phyloP scores from a whole-genome alignment of 2,113 vertebrate species.

The Ia io region DNA sequence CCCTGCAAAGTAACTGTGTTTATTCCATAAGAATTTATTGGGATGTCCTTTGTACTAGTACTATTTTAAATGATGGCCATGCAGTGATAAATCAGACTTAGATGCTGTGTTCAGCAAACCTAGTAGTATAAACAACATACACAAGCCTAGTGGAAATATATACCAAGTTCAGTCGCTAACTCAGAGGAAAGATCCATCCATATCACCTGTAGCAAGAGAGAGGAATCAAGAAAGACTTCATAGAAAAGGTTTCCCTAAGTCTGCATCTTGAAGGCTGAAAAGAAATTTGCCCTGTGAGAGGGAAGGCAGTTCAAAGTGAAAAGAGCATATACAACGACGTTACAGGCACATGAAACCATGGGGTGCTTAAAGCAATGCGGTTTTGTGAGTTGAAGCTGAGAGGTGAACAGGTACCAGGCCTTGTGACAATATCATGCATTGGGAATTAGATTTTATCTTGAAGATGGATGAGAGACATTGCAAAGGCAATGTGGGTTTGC shows the following conservation, averaged over 20 bases:
- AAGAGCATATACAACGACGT: neutral
- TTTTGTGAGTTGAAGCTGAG: neutral
- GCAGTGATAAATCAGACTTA: neutral
- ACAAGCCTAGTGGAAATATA: neutral
- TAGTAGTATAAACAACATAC: neutral
- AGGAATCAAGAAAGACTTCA: neutral
- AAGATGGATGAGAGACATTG: neutral
- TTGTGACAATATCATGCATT: neutral
- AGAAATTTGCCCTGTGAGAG: neutral
- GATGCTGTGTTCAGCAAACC: neutral
- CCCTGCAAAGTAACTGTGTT: neutral
- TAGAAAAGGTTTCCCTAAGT: neutral
- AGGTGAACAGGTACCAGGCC: neutral
- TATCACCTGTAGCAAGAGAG: neutral
- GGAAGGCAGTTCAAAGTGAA: neutral
- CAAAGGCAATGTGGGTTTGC: neutral
- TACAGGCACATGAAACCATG: neutral
- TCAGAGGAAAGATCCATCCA: neutral
- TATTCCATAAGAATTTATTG: neutral
- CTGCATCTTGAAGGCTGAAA: neutral
- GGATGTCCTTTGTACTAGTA: neutral
- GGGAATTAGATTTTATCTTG: neutral
- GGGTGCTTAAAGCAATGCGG: neutral
- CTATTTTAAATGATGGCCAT: neutral
- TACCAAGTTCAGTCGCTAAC: neutral